A percentile compares a stretch with the other conserved stretches of the same genome.
These are phyloP conservation scores for Octopus sinensis DNA, from an alignment of 1,140 invertebrate genomes.

Conservation along the genomic window DNA sequence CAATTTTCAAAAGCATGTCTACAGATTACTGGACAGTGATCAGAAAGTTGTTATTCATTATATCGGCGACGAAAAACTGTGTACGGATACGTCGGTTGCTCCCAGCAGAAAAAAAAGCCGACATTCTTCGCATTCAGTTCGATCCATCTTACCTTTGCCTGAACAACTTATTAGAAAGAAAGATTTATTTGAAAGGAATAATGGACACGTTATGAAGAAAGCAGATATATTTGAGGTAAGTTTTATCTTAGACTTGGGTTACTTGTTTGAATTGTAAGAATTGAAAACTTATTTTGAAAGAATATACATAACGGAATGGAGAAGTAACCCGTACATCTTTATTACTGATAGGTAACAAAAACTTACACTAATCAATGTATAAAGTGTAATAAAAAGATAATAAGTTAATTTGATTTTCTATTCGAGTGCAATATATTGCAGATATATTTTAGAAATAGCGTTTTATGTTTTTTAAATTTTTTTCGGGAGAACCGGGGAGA, in stretches of 20 bases:
- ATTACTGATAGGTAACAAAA: too few species aligned
- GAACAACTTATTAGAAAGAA: background rate
- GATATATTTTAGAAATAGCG: too few species aligned
- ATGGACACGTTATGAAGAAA: background rate
- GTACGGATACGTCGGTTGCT: background rate
- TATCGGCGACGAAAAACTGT: background rate
- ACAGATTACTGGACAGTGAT: background rate
- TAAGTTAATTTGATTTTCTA: background rate
- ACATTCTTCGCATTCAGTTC: too few species aligned
- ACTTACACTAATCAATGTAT: too few species aligned
- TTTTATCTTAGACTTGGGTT: background rate
- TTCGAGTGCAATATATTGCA: background rate
- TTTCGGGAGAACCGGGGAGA: too few species aligned
- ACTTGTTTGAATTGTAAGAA: background rate
- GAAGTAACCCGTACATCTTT: too few species aligned
- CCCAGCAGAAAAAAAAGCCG: too few species aligned
- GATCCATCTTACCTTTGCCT: too few species aligned
- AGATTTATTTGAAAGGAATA: background rate
- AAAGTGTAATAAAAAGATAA: too few species aligned
- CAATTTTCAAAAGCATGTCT: background rate
- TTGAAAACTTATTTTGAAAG: background rate
- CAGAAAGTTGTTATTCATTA: conserved; percentile 4
- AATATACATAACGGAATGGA: background rate
- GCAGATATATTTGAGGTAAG: background rate
- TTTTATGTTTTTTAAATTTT: too few species aligned